phyloP scores from a whole-genome alignment of 2,888 invertebrate species.

The Tipula vernalis region DNA sequence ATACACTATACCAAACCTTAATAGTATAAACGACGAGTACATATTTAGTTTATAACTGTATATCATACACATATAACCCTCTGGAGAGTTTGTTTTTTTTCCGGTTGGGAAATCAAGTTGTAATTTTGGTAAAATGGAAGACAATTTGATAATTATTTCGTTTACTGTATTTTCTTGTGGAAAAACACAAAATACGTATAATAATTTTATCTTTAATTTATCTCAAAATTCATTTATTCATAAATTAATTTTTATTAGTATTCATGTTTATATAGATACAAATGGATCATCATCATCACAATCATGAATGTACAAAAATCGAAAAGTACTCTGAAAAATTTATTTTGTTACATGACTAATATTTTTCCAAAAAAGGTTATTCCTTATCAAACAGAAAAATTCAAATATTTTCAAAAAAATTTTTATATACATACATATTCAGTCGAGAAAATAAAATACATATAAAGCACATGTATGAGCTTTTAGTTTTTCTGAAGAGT shows the following conservation, averaged over 20 bases:
- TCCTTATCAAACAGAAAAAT: background rate
- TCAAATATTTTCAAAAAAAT: background rate
- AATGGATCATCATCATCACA: background rate
- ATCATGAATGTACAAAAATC: background rate
- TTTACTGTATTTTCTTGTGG: background rate
- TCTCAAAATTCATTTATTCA: background rate
- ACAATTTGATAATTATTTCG: background rate
- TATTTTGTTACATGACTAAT: background rate
- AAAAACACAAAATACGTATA: background rate
- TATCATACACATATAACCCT: background rate
- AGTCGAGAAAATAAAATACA: too few species aligned
- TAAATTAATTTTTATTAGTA: background rate
- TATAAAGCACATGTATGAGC: background rate
- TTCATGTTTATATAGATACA: background rate
- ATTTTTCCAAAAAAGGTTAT: background rate
- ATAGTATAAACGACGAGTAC: background rate
- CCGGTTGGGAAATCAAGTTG: background rate
- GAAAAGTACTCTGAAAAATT: background rate
- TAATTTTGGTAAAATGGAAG: background rate
- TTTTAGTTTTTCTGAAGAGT: background rate
- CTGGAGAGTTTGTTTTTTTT: background rate
- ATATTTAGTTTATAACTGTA: background rate
- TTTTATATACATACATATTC: background rate
- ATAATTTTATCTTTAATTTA: background rate
- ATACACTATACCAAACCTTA: background rate